Percentiles rank a stretch among this genome's conserved stretches.
These are phyloP conservation scores for Drosophila punjabiensis DNA, from an alignment of 1,140 invertebrate genomes.

Conservation along the genomic window DNA sequence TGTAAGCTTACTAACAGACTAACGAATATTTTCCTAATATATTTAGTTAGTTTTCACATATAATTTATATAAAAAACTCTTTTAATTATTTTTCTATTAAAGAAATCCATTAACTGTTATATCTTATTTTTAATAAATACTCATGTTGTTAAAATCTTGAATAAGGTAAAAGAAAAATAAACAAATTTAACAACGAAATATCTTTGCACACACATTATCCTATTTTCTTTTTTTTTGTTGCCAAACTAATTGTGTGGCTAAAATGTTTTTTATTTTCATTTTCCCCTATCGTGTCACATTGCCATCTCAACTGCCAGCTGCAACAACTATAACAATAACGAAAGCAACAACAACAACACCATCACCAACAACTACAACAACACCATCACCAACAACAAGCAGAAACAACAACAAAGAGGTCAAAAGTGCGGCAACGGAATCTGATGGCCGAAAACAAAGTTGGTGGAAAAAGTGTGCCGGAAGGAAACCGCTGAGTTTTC, in stretches of 20 bases:
- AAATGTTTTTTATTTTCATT: conserved; percentile 4
- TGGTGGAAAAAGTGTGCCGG: conserved; percentile 66
- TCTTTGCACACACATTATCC: not conserved
- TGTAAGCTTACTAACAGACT: not conserved
- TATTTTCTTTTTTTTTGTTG: not conserved
- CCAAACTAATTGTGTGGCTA: conserved; percentile 4
- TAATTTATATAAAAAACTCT: not conserved
- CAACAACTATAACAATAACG: conserved; percentile 15
- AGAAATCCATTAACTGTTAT: too few relatives aligned
- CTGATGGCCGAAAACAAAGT: conserved; percentile 54
- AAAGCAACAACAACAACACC: not conserved
- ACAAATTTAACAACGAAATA: not conserved
- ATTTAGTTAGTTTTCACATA: not conserved
- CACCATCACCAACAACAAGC: not conserved
- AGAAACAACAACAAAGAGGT: conserved; percentile 26
- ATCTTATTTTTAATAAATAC: not conserved
- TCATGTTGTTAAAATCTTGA: not conserved
- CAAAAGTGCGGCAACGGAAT: conserved; percentile 41
- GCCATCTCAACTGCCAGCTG: conserved; percentile 2
- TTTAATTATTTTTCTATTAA: too few relatives aligned
- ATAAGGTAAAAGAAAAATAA: not conserved
- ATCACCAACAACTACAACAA: conserved; percentile 5
- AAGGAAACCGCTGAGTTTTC: conserved; percentile 78
- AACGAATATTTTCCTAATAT: not conserved
- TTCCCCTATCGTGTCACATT: conserved; percentile 25